Conservation (phyloP, 2,113 vertebrate genomes). For the Heterotis niloticus region DNA sequence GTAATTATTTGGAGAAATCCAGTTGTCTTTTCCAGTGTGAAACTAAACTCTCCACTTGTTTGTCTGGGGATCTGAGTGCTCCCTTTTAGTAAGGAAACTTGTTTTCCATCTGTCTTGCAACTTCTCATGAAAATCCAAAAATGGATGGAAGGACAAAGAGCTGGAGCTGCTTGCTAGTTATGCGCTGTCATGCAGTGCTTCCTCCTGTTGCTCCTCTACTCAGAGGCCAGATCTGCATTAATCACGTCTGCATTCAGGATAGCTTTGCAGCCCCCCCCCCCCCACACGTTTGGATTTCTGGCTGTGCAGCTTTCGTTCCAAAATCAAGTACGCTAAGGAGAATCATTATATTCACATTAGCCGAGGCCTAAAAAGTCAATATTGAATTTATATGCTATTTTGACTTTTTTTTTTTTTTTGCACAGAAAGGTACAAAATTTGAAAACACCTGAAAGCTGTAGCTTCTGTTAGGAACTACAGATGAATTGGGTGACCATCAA, state of each 20-base stretch:
- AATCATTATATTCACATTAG: slow-evolving; percentile 49
- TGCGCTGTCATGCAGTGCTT: not conserved
- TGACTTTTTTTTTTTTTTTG: slow-evolving; percentile 34
- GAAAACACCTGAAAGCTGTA: slow-evolving; percentile 34
- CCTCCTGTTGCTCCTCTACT: not conserved
- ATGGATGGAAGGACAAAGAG: not conserved
- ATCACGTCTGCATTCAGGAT: slow-evolving; percentile 14
- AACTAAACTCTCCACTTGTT: no score
- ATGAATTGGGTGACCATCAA: slow-evolving; percentile 2
- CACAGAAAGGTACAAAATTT: slow-evolving; percentile 24
- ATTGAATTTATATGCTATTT: slow-evolving; percentile 34
- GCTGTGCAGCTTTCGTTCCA: slow-evolving; percentile 36
- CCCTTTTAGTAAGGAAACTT: no score
- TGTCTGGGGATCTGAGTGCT: no score
- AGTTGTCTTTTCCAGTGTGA: no score
- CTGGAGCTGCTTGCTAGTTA: not conserved
- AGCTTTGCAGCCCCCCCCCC: not conserved
- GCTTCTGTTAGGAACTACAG: slow-evolving; percentile 26
- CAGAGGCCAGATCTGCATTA: not conserved
- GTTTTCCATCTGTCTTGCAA: no score
- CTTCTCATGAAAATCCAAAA: no score
- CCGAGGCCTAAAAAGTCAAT: slow-evolving; percentile 39
- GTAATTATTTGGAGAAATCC: no score
- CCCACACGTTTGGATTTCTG: not conserved
- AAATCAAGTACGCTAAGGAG: slow-evolving; percentile 39